Conservation (phyloP, 1,140 invertebrate species). For the Leptopilina boulardi region DNA sequence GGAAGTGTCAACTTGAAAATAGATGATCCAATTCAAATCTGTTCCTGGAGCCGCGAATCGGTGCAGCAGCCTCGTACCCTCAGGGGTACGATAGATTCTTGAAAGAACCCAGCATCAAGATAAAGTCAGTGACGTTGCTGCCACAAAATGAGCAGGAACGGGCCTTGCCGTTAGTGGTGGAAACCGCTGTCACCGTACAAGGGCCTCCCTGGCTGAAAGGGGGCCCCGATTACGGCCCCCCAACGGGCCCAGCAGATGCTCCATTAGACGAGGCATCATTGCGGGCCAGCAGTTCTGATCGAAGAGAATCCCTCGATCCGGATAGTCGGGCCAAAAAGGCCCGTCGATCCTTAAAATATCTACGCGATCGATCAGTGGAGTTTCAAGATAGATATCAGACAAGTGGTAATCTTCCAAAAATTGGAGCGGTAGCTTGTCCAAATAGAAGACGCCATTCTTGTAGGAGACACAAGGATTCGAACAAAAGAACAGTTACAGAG, state of each 20-base stretch:
- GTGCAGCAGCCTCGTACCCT: conserved; percentile 25
- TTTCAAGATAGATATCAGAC: neutral
- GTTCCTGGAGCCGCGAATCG: conserved; percentile 28
- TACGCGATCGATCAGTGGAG: neutral
- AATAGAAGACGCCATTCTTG: conserved; percentile 40
- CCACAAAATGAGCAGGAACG: conserved; percentile 65
- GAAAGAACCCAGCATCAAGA: conserved; percentile 67
- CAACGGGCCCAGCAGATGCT: conserved; percentile 62
- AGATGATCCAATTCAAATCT: conserved; percentile 21
- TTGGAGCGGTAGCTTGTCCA: neutral
- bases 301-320: neutral
- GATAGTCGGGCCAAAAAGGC: neutral
- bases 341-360: conserved; percentile 30
- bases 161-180: conserved; percentile 65
- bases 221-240: conserved; percentile 64
- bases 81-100: conserved; percentile 61
- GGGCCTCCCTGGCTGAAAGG: conserved; percentile 54
- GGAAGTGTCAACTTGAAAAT: conserved; percentile 22
- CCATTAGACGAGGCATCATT: conserved; percentile 43
- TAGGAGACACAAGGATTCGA: conserved; percentile 19
- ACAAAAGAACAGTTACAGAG: neutral
- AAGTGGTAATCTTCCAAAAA: neutral
- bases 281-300: conserved; percentile 7
- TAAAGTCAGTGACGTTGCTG: conserved; percentile 62
- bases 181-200: conserved; percentile 58